phyloP scores from a whole-genome alignment of 1,140 invertebrate species.

The Delia radicum region DNA sequence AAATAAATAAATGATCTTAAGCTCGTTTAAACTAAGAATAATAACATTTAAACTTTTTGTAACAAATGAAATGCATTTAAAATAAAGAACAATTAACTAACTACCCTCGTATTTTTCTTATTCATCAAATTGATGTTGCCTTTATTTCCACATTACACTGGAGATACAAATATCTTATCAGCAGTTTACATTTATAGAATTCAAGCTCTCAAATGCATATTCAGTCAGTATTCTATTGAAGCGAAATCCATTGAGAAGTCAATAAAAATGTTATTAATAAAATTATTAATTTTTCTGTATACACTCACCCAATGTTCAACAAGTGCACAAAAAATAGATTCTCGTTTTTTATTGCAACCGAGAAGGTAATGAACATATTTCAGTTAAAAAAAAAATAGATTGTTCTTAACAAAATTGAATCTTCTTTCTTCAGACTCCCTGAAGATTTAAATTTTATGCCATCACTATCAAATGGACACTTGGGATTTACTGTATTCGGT shows the following conservation, averaged over 20 bases:
- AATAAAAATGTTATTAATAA: not conserved
- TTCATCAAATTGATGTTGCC: too few species aligned
- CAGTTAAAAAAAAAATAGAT: too few species aligned
- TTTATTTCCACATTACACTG: too few species aligned
- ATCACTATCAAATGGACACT: slow-evolving; percentile 61
- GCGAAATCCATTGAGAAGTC: too few species aligned
- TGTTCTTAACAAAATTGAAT: not conserved
- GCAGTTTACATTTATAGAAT: not conserved
- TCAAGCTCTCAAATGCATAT: not conserved
- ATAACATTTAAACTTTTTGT: too few species aligned
- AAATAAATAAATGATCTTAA: too few species aligned
- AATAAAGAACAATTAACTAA: too few species aligned
- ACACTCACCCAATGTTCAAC: not conserved
- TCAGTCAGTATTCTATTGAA: not conserved
- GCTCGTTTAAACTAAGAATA: too few species aligned
- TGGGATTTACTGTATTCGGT: slow-evolving; percentile 62
- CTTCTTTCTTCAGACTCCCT: slow-evolving; percentile 53
- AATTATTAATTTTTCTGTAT: not conserved
- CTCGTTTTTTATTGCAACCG: not conserved
- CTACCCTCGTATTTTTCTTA: too few species aligned
- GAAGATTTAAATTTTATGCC: slow-evolving; percentile 60
- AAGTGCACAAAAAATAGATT: not conserved
- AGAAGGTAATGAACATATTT: not conserved
- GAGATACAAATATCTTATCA: not conserved
- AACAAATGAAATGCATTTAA: too few species aligned